These are phyloP conservation scores for Drosophila trapezifrons DNA, from an alignment of 1,140 invertebrate species.

Conservation along the genomic window DNA sequence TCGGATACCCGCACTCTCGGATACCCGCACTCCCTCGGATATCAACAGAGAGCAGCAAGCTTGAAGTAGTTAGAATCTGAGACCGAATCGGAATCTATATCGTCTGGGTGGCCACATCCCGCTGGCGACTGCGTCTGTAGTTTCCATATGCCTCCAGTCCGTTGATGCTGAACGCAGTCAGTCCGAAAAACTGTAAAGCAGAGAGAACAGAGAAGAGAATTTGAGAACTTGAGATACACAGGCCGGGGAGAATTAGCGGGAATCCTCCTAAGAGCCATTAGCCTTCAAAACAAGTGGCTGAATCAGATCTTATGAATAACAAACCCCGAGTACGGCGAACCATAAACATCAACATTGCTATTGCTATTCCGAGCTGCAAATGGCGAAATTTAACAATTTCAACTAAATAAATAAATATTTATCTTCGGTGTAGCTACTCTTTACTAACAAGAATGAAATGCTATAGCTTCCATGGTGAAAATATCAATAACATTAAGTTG, in stretches of 20 bases:
- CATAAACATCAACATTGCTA: not conserved
- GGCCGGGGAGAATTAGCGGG: not conserved
- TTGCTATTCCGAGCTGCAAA: not conserved
- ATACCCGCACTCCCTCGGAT: not conserved
- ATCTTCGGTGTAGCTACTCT: no score
- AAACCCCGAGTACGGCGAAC: no score
- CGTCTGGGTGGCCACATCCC: slow-evolving; percentile 66
- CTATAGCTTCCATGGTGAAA: not conserved
- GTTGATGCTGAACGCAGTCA: slow-evolving; percentile 63
- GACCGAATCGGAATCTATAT: slow-evolving; percentile 20
- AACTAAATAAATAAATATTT: no score
- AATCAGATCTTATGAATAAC: not conserved
- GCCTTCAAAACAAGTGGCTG: slow-evolving; percentile 1
- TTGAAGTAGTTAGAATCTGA: not conserved
- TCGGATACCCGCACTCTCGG: slow-evolving; percentile 6
- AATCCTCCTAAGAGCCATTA: not conserved
- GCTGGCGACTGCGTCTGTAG: slow-evolving; percentile 58
- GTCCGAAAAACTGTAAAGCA: slow-evolving; percentile 57
- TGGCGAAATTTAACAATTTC: not conserved
- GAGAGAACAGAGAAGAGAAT: not conserved
- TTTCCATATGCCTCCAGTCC: slow-evolving; percentile 57
- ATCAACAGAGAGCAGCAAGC: not conserved
- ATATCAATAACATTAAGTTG: not conserved
- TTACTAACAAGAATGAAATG: not conserved
- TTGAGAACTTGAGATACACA: not conserved